Evolutionary conservation across 2,113 vertebrate species (phyloP), one percentile per base, ranked within the genome.

Genomic region (Amblyopsis rosae): DNA sequence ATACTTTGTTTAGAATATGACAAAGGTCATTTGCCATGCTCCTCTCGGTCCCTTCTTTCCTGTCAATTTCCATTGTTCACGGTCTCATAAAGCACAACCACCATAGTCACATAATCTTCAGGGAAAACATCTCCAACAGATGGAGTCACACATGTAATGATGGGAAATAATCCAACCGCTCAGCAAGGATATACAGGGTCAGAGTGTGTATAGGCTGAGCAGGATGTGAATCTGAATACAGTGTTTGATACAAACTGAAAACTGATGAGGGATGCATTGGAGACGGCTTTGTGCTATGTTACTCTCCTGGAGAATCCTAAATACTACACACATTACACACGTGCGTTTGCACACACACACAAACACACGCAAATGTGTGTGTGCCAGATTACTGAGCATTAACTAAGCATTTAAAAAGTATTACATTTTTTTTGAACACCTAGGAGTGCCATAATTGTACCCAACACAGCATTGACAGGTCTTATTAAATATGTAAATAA

Each of bases 51-150:
- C 49, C 74, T 47, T 58, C 16, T 70, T 69, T 84, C 78, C 82
- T 85, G 81, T 75, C 69, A 55, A 75, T 86, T 86, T 88, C 81
- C 72, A 70, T 65, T 68, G 65, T 54, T 17, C 12, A 55, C 64
- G 65, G 75, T 80, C 77, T 68, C 78, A 79, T 73, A 69, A 35
- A 76, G 61, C 68, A 62, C 35, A 67, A 61, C n/a, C 76, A 50
- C 53, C 66, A 10, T 70, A 72, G 72, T 62, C 80, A 83, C 62
- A 70, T 64, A 67, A 9, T 51, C 49, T 51, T 69, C 10, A 5
- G 35, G 72, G 16, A 69, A 75, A 75, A 64, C n/a, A 9, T 19
- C 45, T 54, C 46, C 7, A 16, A 56, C 59, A 57, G 73, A 69
- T 63, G 63, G 48, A 59, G 56, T 0, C 9, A 80, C 35, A 82